Base-by-base conservation (phyloP, 2,888 invertebrate genomes). In the Lacanobia wlatinum region DNA sequence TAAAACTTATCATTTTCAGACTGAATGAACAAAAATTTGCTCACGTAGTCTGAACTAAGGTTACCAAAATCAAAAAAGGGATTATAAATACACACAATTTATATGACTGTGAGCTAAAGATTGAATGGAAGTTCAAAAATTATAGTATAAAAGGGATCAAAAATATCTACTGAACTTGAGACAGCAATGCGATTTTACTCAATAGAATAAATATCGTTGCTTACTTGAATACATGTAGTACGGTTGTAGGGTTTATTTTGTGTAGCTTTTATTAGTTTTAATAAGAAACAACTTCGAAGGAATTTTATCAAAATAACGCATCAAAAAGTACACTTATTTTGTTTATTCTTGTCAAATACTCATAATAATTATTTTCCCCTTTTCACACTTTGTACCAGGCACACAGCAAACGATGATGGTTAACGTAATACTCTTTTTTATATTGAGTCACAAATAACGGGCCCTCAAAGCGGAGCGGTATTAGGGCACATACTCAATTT, bases 401-500 rank as follows among this genome's bases (percentile, higher is more conserved):
- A 10, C 56, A 40, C 61, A 78, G 38, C 14, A 64, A 76, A 70
- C 56, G 43, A 56, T 70, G 78, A 46, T 43, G 71, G 61, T 82
- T 55, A 76, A 81, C 62, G 28, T 81, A 65, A 82, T 78, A 38
- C 61, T 66, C 71, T 81, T 65, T 34, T 78, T 78, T 77, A 78
- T 78, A 70, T 78, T 70, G 65, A 62, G 78, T 59, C 78, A 77
- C 70, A 78, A 78, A 82, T 65, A 77, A 82, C 70, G 65, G 34
- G 78, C 52, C 18, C 71, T 78, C 78, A 77, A 78, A 78, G 78
- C 18, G 78, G 61, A 58, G 58, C 53, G 78, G 50, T 69, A 77
- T 82, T 70, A 70, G 43, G 60, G 78, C 61, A 78, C 78, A 82
- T 82, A 82, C 78, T 77, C 83, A 78, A 82, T 82, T 82, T 82